phyloP scores from a whole-genome alignment of 2,113 vertebrate species.

The Peromyscus leucopus region DNA sequence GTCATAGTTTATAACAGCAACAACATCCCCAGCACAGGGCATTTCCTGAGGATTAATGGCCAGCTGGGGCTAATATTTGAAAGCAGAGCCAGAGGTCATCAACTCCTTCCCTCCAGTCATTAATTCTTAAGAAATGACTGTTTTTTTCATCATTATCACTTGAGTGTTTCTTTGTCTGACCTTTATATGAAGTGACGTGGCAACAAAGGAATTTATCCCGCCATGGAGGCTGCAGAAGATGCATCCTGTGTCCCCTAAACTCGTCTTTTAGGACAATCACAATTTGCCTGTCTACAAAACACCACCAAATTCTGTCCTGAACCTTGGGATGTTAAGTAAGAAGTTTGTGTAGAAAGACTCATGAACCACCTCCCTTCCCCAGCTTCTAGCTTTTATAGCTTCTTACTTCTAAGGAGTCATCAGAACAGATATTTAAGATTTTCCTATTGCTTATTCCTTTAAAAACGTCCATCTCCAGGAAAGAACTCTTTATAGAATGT shows the following conservation, averaged over 20 bases:
- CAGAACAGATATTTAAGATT: not conserved
- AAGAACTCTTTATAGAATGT: not conserved
- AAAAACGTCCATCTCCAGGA: not conserved
- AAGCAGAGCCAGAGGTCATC: constrained; percentile 70
- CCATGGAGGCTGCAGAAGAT: not conserved
- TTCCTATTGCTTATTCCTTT: constrained; percentile 48
- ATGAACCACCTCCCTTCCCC: not conserved
- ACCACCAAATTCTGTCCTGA: not conserved
- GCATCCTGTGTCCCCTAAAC: not conserved
- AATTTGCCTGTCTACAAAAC: not conserved
- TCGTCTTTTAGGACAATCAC: constrained; percentile 48
- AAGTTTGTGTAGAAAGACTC: not conserved
- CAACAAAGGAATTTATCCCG: constrained; percentile 64
- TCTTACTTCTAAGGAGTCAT: not conserved
- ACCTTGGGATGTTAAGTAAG: not conserved
- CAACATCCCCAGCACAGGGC: not conserved
- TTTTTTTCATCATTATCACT: constrained; percentile 77
- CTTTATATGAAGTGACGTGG: constrained; percentile 79
- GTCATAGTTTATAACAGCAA: constrained; percentile 70
- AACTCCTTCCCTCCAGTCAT: constrained; percentile 77
- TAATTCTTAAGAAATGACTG: constrained; percentile 79
- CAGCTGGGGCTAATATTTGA: constrained; percentile 77
- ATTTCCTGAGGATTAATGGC: constrained; percentile 73
- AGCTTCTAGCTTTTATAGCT: not conserved
- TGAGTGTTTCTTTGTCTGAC: constrained; percentile 71